Evolutionary conservation across 23 tunicate genomes (phyloP).

Genomic region (Corella eumyota): DNA sequence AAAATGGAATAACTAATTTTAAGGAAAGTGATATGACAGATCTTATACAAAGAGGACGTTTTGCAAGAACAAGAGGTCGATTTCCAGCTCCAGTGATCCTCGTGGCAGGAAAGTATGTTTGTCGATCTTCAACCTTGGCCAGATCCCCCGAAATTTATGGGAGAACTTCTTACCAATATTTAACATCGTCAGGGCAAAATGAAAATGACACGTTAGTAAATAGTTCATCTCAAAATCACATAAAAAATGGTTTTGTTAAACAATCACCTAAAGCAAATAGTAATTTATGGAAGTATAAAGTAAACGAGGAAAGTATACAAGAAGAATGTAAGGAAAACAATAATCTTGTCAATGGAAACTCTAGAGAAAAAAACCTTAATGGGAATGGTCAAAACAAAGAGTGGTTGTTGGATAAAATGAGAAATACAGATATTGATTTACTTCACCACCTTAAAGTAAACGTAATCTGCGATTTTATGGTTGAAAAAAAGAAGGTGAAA

Average conservation of each 20-base stretch:
- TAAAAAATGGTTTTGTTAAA: too few species aligned
- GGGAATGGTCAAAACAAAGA: slow-evolving; percentile 26
- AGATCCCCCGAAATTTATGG: slow-evolving; percentile 79
- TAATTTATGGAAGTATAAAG: background rate
- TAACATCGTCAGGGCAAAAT: background rate
- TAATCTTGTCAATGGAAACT: background rate
- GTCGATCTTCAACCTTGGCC: slow-evolving; percentile 86
- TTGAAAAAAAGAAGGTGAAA: slow-evolving; percentile 81
- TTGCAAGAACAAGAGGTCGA: slow-evolving; percentile 79
- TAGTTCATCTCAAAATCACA: background rate
- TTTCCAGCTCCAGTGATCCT: slow-evolving; percentile 81
- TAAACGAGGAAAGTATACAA: slow-evolving; percentile 1
- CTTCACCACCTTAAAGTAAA: slow-evolving; percentile 44
- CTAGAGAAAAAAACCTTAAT: background rate
- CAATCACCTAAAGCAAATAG: background rate
- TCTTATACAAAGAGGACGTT: slow-evolving; percentile 35
- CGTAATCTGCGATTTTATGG: slow-evolving; percentile 85
- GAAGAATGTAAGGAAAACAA: background rate
- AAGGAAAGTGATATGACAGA: slow-evolving; percentile 16
- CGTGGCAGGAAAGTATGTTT: slow-evolving; percentile 52
- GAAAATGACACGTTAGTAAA: background rate
- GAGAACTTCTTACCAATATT: slow-evolving; percentile 25
- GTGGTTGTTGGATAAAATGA: slow-evolving; percentile 78
- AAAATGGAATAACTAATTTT: background rate
- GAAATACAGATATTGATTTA: slow-evolving; percentile 64